Percentiles rank a stretch among this genome's conserved stretches.
These are phyloP conservation scores for Macrobrachium nipponense DNA, from an alignment of 1,140 invertebrate genomes.

Conservation along the genomic window DNA sequence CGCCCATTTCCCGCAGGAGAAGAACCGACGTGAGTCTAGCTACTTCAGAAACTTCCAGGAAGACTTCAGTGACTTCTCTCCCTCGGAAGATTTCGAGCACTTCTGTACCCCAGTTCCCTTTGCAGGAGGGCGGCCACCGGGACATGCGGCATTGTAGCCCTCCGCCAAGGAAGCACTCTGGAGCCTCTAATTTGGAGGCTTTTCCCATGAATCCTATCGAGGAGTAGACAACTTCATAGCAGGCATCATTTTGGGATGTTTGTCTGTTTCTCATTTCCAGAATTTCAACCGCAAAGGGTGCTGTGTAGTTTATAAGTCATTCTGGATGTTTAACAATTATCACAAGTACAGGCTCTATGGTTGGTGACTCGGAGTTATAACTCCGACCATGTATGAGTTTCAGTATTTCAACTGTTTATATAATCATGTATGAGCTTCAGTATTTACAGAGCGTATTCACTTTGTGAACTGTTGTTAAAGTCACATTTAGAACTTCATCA, in stretches of 20 bases:
- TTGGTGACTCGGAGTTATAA: too few relatives aligned
- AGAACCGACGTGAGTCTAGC: constrained; percentile 2
- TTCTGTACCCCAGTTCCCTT: neutral
- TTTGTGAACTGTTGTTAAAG: too few relatives aligned
- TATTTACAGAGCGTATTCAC: too few relatives aligned
- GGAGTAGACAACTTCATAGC: neutral
- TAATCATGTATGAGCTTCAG: too few relatives aligned
- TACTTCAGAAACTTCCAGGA: constrained; percentile 27
- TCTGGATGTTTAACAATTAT: too few relatives aligned
- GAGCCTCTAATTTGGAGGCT: neutral
- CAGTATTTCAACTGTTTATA: too few relatives aligned
- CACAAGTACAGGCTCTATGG: too few relatives aligned
- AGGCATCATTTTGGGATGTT: neutral
- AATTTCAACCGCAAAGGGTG: neutral
- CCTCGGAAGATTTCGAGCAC: constrained; percentile 33
- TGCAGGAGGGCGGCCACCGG: neutral
- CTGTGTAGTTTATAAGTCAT: neutral
- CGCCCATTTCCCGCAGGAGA: neutral
- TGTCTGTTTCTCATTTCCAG: neutral
- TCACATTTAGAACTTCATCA: too few relatives aligned
- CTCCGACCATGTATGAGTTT: too few relatives aligned
- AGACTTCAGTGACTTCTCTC: constrained; percentile 39
- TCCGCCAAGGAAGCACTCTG: neutral
- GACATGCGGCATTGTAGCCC: neutral
- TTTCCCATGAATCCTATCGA: neutral